Conservation (phyloP, 2,113 vertebrate species). For the Lepisosteus osseus region DNA sequence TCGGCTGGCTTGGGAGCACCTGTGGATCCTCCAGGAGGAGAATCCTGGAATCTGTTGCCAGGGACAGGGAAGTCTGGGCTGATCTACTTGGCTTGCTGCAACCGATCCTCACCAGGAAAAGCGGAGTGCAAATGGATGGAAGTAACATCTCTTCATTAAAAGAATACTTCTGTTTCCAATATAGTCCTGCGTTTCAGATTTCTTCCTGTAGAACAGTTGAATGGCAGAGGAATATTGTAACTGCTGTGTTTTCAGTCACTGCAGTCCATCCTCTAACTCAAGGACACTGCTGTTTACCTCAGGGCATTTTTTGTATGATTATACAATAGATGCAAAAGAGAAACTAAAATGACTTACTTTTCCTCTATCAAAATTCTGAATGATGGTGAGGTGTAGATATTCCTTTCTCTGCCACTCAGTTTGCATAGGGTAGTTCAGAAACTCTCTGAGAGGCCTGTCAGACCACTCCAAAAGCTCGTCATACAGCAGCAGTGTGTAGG, state of each 20-base stretch:
- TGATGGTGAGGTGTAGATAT: conserved; percentile 88
- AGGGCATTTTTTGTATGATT: too few species aligned
- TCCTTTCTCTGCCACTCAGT: conserved; percentile 97
- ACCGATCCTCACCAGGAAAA: too few species aligned
- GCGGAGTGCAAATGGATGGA: too few species aligned
- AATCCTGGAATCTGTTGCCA: too few species aligned
- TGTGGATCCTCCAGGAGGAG: too few species aligned
- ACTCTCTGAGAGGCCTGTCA: conserved; percentile 87
- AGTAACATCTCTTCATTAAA: too few species aligned
- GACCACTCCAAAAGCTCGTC: conserved; percentile 96
- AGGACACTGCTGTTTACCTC: not conserved
- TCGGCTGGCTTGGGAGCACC: too few species aligned
- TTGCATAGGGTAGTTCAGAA: conserved; percentile 96
- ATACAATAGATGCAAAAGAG: too few species aligned
- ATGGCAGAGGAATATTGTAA: not conserved
- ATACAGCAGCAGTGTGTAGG: conserved; percentile 90
- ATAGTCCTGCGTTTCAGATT: not conserved
- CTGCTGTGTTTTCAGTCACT: not conserved
- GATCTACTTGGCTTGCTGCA: too few species aligned
- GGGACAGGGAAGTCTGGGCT: too few species aligned
- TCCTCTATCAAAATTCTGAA: conserved; percentile 93
- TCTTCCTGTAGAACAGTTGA: not conserved
- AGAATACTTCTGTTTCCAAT: too few species aligned
- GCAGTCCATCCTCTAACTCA: not conserved
- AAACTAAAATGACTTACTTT: conserved; percentile 55